These are phyloP conservation scores for Xylophagus ater DNA, from an alignment of 2,888 invertebrate genomes.

Conservation along the genomic window DNA sequence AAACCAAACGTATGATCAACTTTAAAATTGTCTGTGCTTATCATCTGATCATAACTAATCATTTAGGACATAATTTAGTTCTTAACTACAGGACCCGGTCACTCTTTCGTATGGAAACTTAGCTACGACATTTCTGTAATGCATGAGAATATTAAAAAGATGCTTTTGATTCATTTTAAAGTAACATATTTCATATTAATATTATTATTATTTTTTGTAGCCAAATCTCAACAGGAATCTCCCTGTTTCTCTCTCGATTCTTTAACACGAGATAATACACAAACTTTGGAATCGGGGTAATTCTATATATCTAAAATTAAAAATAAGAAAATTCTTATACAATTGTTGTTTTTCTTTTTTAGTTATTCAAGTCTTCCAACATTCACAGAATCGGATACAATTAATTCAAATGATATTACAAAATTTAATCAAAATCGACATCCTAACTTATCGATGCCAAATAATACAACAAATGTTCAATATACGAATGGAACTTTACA, in stretches of 20 bases:
- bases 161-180: too few species aligned
- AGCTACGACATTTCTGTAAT: too few species aligned
- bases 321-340: too few species aligned
- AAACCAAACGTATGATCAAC: too few species aligned
- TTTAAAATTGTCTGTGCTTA: too few species aligned
- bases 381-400: slow-evolving; percentile 6
- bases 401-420: slow-evolving; percentile 1
- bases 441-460: slow-evolving; percentile 6
- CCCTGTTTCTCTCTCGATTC: slow-evolving; percentile 16
- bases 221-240: slow-evolving; percentile 15
- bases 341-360: too few species aligned
- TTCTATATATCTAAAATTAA: neutral
- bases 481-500: slow-evolving; percentile 5
- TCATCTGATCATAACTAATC: too few species aligned
- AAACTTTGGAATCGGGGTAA: slow-evolving; percentile 17
- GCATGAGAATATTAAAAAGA: too few species aligned
- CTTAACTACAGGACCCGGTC: too few species aligned
- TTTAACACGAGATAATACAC: slow-evolving; percentile 13
- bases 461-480: slow-evolving; percentile 2
- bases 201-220: neutral
- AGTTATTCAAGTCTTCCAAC: slow-evolving; percentile 13
- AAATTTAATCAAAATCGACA: slow-evolving; percentile 6
- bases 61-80: too few species aligned
- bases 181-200: too few species aligned
- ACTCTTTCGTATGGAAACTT: too few species aligned